These are phyloP conservation scores for Aphyosemion australe DNA, from an alignment of 2,113 vertebrate genomes.

Conservation along the genomic window DNA sequence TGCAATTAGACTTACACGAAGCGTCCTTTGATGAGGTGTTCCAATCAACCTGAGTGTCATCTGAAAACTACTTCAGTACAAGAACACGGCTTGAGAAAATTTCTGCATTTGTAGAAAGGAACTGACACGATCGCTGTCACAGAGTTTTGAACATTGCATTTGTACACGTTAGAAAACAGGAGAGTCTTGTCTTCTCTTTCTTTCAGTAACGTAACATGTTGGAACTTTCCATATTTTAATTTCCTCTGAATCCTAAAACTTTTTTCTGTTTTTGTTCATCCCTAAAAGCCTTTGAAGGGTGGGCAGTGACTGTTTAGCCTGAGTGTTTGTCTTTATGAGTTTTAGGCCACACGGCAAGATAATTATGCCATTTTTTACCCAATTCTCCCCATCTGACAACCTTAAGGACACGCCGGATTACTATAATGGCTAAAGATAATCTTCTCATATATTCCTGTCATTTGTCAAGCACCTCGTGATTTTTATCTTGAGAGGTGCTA, in stretches of 20 bases:
- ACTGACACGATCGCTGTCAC: background rate
- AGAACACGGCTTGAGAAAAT: background rate
- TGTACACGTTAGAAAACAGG: background rate
- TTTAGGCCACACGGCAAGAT: too few relatives aligned
- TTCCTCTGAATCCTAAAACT: background rate
- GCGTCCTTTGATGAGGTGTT: conserved; percentile 10
- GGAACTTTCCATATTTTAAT: background rate
- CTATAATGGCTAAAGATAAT: too few relatives aligned
- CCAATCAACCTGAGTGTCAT: conserved; percentile 5
- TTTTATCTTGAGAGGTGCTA: too few relatives aligned
- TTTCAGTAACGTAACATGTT: background rate
- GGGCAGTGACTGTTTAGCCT: too few relatives aligned
- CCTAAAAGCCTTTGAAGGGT: background rate
- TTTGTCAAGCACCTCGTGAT: too few relatives aligned
- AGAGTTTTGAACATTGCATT: background rate
- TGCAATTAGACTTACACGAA: conserved; percentile 16
- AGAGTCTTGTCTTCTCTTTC: background rate
- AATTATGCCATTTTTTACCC: too few relatives aligned
- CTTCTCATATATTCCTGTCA: too few relatives aligned
- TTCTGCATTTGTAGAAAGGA: background rate
- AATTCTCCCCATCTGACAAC: too few relatives aligned
- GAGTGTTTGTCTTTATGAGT: too few relatives aligned
- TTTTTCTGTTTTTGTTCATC: background rate
- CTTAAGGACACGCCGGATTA: too few relatives aligned
- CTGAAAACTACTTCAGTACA: background rate